These are phyloP conservation scores for Pseudorhombus dupliciocellatus DNA, from an alignment of 2,113 vertebrate genomes.

Conservation along the genomic window DNA sequence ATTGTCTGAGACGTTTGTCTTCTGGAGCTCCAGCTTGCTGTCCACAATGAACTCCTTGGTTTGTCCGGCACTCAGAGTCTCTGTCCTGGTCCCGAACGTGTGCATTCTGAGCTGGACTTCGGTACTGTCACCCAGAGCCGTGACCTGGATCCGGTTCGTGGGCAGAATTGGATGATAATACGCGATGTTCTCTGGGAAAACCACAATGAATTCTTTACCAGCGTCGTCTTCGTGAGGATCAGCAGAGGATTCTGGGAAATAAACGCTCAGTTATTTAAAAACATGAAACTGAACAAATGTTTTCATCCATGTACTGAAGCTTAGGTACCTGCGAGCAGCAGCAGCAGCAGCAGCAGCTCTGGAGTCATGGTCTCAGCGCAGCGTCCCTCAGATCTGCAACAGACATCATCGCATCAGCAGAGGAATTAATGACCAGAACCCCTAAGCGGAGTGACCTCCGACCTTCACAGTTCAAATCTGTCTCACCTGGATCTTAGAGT, in stretches of 20 bases:
- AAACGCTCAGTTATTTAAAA: not conserved
- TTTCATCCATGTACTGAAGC: constrained; percentile 10
- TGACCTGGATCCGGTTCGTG: constrained; percentile 33
- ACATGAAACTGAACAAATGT: not conserved
- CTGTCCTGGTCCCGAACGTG: fast-evolving
- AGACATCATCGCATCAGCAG: not conserved
- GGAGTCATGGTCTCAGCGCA: constrained; percentile 13
- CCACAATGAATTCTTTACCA: constrained; percentile 53
- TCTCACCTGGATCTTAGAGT: no score
- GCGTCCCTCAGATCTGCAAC: not conserved
- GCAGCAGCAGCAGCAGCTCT: constrained; percentile 7
- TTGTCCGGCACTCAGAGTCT: fast-evolving
- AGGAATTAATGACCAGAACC: no score
- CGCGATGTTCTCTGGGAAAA: constrained; percentile 81
- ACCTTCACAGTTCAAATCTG: not conserved
- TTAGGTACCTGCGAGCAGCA: constrained; percentile 16
- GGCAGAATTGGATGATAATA: constrained; percentile 22
- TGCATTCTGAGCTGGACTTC: fast-evolving
- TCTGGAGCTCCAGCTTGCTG: fast-evolving
- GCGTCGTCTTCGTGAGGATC: not conserved
- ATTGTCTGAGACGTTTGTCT: fast-evolving
- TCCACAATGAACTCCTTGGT: fast-evolving
- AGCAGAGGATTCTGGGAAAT: constrained; percentile 23
- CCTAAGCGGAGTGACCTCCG: not conserved
- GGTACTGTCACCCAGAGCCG: not conserved